Base-by-base conservation (phyloP, 2,888 invertebrate species). In the Ophion costatus region DNA sequence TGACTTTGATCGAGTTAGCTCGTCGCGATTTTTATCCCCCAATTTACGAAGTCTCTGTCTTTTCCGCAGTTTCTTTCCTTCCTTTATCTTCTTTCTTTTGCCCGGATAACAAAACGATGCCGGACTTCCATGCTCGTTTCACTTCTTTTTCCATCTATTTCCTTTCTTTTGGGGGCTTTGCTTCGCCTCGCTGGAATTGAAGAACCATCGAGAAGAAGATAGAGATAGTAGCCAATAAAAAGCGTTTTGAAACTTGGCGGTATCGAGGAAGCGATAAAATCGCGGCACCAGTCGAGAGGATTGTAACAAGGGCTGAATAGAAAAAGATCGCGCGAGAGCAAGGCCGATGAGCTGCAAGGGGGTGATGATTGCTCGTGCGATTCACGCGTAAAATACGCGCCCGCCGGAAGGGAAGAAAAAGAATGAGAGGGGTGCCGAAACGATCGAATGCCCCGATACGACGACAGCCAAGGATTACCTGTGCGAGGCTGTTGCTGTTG, bases 1-100 rank as follows among this genome's bases (percentile, higher is more conserved):
- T 86, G 81, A 81, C 81, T 83, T 80, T 79, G 86, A 84, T 86
- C 84, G 83, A 86, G 84, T 83, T 86, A 86, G 81, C 73, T 81
- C 84, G 74, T 79, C 81, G 75, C 81, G 84, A 84, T 86, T 86
- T 86, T 84, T 75, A 84, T 86, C 86, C 71, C 59, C 71, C 86
- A 79, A 83, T 83, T 84, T 86, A 84, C 81, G 78, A 70, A 86
- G 70, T 63, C 59, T 67, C 71, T 63, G 29, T 14, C 67, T 38
- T 59, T 63, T 20, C 63, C 29, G 22, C 51, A 29, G 7, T 22
- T 45, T 42, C 38, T 29, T 64, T 66, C 20, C 11, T 63, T 24
- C 67, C 69, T 59, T 56, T 64, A 29, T 67, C 9, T 74, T 61
- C 64, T 51, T 69, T 51, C 61, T 29, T 59, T 70, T 57, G 11